Evolutionary conservation across 1,140 invertebrate genomes (phyloP).

Genomic region (Globodera ellingtonae): DNA sequence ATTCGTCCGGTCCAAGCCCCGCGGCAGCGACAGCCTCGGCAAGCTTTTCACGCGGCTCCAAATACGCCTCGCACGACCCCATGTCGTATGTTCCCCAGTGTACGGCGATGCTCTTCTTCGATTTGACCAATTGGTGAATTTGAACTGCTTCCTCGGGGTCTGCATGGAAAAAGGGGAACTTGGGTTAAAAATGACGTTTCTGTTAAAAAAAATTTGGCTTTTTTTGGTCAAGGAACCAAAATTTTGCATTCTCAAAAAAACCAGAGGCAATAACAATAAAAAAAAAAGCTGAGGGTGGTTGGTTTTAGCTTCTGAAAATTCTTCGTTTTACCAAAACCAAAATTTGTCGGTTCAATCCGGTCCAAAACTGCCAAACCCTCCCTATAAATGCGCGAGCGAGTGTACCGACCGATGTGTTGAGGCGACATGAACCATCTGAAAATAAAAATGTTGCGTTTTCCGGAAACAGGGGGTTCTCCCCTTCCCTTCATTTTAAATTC

Average conservation of each 20-base stretch:
- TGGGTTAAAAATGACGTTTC: neutral
- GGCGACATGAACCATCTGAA: conserved; percentile 67
- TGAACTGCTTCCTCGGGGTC: conserved; percentile 69
- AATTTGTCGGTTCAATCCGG: too few species aligned
- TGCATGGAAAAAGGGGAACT: neutral
- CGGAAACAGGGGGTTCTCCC: too few species aligned
- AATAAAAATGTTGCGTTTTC: conserved; percentile 1
- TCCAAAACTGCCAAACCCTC: too few species aligned
- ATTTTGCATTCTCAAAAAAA: too few species aligned
- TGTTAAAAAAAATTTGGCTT: too few species aligned
- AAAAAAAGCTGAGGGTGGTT: too few species aligned
- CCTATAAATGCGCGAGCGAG: too few species aligned
- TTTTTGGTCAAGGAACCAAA: too few species aligned
- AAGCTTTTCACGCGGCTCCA: conserved; percentile 35
- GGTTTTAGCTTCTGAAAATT: too few species aligned
- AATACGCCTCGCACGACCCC: conserved; percentile 32
- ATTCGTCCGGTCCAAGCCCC: conserved; percentile 26
- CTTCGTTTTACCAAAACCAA: too few species aligned
- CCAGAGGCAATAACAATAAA: too few species aligned
- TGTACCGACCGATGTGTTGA: conserved; percentile 66
- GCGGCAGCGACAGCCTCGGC: conserved; percentile 28
- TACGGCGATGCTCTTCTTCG: conserved; percentile 59
- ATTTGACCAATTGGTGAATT: conserved; percentile 67
- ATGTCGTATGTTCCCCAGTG: conserved; percentile 66
- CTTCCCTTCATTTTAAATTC: too few species aligned